phyloP scores from a whole-genome alignment of 2,113 vertebrate genomes.

The Butorides virescens region DNA sequence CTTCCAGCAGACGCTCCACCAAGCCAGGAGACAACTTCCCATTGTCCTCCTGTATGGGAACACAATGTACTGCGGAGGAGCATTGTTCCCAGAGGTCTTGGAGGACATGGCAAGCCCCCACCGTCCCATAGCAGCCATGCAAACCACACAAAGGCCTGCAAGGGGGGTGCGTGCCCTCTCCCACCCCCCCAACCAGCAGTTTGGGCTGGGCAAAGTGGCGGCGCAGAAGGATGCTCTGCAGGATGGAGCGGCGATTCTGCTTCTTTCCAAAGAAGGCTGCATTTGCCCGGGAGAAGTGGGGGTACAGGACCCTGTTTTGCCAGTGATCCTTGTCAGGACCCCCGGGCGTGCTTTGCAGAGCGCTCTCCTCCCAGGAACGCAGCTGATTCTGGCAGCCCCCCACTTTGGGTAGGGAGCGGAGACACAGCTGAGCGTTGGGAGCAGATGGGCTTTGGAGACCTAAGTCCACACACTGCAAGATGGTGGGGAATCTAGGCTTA shows the following conservation, averaged over 20 bases:
- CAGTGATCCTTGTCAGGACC: background rate
- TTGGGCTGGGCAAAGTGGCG: background rate
- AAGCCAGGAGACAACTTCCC: background rate
- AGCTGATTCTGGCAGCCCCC: background rate
- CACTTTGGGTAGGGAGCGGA: background rate
- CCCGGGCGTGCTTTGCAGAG: background rate
- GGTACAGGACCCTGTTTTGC: background rate
- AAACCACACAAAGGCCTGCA: background rate
- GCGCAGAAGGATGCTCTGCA: background rate
- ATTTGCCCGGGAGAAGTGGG: background rate
- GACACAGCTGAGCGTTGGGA: background rate
- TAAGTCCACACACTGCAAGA: accelerated
- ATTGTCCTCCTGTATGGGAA: background rate
- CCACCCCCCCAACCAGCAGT: background rate
- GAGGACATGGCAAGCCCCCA: background rate
- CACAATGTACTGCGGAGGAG: accelerated
- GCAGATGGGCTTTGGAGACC: background rate
- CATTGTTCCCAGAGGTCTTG: background rate
- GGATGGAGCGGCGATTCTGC: accelerated
- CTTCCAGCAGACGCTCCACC: background rate
- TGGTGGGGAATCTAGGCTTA: background rate
- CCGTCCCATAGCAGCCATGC: background rate
- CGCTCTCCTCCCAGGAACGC: background rate
- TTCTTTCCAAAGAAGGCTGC: background rate
- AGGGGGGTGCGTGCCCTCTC: background rate